Conservation (phyloP, 2,113 vertebrate species). For the Oxygymnocypris stewartii region DNA sequence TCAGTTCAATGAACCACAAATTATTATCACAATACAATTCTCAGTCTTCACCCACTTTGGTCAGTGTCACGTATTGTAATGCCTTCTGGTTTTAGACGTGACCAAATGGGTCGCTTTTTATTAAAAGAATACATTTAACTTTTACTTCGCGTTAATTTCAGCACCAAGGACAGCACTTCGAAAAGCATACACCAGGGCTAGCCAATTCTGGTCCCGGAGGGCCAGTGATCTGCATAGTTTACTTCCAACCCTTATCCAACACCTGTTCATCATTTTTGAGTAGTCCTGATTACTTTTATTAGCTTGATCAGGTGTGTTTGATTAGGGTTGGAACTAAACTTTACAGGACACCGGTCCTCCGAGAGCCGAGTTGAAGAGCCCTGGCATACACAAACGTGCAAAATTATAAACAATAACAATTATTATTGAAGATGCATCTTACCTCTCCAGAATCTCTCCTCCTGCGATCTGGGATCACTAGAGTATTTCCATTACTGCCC, state of each 20-base stretch:
- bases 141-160: background rate
- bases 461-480: constrained; percentile 63
- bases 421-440: constrained; percentile 29
- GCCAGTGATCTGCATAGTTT: no score
- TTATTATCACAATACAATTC: background rate
- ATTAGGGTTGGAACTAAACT: no score
- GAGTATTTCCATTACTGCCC: constrained; percentile 69
- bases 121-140: background rate
- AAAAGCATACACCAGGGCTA: background rate
- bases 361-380: no score
- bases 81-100: background rate
- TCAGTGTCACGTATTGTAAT: background rate
- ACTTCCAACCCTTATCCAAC: no score
- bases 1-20: background rate
- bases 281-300: no score
- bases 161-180: background rate
- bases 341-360: no score
- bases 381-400: background rate
- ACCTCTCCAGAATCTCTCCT: constrained; percentile 53
- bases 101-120: background rate
- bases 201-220: no score
- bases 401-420: background rate
- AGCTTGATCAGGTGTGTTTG: no score
- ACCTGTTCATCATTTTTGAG: no score
- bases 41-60: background rate